Evolutionary conservation across 35 echinoderm and acorn worm genomes (phyloP).

Genomic region (Nesometra sesokonis): DNA sequence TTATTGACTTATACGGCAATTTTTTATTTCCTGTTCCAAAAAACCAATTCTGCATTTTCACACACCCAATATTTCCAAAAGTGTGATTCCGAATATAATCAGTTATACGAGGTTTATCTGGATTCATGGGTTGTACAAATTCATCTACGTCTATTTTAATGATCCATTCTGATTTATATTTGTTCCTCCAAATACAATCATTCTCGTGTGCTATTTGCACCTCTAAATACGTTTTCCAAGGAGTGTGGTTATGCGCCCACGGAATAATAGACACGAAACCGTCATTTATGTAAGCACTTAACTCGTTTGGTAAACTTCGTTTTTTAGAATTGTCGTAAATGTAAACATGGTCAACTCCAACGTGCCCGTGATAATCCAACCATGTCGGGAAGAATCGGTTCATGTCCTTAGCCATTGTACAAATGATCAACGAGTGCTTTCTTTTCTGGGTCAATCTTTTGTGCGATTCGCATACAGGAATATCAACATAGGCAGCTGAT

Average conservation of each 20-base stretch:
- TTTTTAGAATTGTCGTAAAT: slow-evolving; percentile 60
- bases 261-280: slow-evolving; percentile 64
- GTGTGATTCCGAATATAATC: slow-evolving; percentile 32
- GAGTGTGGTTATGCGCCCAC: slow-evolving; percentile 51
- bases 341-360: slow-evolving; percentile 77
- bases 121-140: slow-evolving; percentile 70
- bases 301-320: slow-evolving; percentile 15
- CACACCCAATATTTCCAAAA: slow-evolving; percentile 24
- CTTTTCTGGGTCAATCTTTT: slow-evolving; percentile 12
- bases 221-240: slow-evolving; percentile 70
- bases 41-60: slow-evolving; percentile 48
- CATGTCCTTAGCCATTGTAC: slow-evolving; percentile 87
- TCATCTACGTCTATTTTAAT: slow-evolving; percentile 78
- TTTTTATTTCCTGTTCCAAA: slow-evolving; percentile 9
- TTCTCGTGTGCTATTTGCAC: slow-evolving; percentile 81
- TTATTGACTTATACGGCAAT: slow-evolving; percentile 21
- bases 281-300: slow-evolving; percentile 20
- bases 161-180: slow-evolving; percentile 45
- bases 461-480: slow-evolving; percentile 18
- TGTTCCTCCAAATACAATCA: slow-evolving; percentile 61
- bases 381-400: slow-evolving; percentile 53
- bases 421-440: slow-evolving; percentile 43
- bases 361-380: slow-evolving; percentile 67
- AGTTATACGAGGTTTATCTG: slow-evolving; percentile 18
- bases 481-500: slow-evolving; percentile 15